These are phyloP conservation scores for Hirundo rustica DNA, from an alignment of 2,797 vertebrate genomes.

Conservation along the genomic window DNA sequence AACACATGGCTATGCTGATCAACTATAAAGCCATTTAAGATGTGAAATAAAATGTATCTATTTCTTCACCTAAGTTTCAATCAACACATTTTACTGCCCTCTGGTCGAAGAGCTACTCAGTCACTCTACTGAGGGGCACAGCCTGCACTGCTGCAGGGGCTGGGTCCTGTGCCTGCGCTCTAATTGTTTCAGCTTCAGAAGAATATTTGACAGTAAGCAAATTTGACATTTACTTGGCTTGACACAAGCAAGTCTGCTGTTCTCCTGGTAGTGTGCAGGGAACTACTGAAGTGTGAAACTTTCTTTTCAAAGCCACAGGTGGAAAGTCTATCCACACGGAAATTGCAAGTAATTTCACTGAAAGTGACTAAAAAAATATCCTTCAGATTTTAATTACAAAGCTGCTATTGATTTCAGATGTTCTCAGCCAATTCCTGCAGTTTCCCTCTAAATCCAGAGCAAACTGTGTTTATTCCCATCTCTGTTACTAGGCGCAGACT, in stretches of 20 bases:
- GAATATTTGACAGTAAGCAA: not conserved
- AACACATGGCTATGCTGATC: not conserved
- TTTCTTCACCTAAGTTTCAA: not conserved
- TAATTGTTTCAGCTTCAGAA: not conserved
- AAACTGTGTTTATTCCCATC: not conserved
- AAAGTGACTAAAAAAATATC: not conserved
- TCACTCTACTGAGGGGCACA: not conserved
- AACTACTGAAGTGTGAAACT: not conserved
- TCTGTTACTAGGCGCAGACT: not conserved
- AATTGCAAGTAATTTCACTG: not conserved
- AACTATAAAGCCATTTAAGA: not conserved
- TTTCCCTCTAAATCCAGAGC: not conserved
- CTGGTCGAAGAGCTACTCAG: not conserved
- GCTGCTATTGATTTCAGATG: not conserved
- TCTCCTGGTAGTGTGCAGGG: not conserved
- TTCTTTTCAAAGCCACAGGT: not conserved
- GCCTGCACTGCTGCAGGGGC: not conserved
- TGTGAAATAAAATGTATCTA: not conserved
- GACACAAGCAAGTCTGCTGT: not conserved
- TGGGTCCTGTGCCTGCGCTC: not conserved
- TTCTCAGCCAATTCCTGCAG: not conserved
- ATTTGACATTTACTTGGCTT: not conserved
- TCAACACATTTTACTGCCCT: not conserved
- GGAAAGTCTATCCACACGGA: not conserved
- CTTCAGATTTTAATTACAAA: not conserved